Base-by-base conservation (phyloP, 2,113 vertebrate species). In the Columba livia region DNA sequence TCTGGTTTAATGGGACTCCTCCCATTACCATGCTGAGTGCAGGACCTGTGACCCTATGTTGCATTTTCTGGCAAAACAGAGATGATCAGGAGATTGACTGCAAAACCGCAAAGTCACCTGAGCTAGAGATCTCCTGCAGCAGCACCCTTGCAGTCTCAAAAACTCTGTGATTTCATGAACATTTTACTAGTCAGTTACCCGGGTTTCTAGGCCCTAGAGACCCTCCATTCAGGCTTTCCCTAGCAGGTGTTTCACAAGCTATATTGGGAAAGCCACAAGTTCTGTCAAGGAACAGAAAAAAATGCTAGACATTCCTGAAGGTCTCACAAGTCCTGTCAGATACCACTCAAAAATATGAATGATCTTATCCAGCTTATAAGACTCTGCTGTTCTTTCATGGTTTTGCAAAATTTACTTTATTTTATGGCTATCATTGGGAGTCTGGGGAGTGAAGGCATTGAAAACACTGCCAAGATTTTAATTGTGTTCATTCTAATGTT, bases 401-500 rank as follows among this genome's bases (percentile, higher is more conserved):
- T 77, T 85, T 74, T 77, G 50, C 10, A 91, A 94, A 77, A 82
- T 69, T 16, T 61, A 7, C 31, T 66, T 78, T 34, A 78, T 78
- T 84, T 94, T 81, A 47, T 32, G 58, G 47, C 56, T 72, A 51
- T 82, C 47, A 60, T 2, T 72, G 24, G 6, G 61, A 89, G 18
- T 56, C 81, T 78, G 26, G 42, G 15, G 26, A 92, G 38, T 67
- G 26, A 92, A 34, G 42, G 12, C 13, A 67, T 21, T 62, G 69
- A 62, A 91, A 94, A 71, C 47, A 34, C 15, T 74, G 60, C 83
- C 80, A 90, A 78, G 51, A 56, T 96, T 94, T 91, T 83, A 83
- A 85, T 53, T 91, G 70, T 72, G 61, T 72, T 93, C 78, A 38
- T 93, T 94, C 14, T 61, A 60, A 65, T 61, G 7, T 60, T 80